Evolutionary conservation across 2,113 vertebrate genomes (phyloP).

Genomic region (Pantherophis guttatus): DNA sequence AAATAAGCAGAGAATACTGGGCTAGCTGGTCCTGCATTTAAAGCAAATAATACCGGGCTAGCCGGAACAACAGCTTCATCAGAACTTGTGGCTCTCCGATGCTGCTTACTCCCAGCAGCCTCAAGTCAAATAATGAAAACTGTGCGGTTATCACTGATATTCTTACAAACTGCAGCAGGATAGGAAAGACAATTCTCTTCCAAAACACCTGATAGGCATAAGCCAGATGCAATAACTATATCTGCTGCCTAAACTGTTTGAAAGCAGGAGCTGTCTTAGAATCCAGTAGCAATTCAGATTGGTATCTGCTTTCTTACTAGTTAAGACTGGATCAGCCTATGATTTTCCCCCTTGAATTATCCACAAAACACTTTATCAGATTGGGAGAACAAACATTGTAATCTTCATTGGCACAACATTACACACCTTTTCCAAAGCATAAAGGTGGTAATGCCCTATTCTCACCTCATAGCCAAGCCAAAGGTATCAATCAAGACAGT

Average conservation of each 20-base stretch:
- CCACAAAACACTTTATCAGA: background rate
- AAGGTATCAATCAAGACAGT: background rate
- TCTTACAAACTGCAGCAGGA: background rate
- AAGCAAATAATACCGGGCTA: background rate
- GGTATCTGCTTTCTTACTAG: background rate
- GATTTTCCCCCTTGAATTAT: background rate
- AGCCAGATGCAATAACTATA: background rate
- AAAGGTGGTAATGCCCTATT: background rate
- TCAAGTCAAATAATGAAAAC: background rate
- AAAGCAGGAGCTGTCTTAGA: background rate
- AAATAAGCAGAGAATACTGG: background rate
- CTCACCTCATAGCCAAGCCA: background rate
- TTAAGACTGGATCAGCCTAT: background rate
- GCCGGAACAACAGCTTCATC: background rate
- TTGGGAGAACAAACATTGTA: background rate
- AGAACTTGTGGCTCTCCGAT: background rate
- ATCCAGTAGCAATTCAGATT: background rate
- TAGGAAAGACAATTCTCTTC: background rate
- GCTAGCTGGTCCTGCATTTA: background rate
- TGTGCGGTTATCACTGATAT: background rate
- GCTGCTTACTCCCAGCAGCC: background rate
- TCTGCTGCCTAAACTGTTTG: background rate
- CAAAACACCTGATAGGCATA: background rate
- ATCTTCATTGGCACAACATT: background rate
- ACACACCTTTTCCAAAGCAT: background rate